Percentiles rank a stretch among this genome's conserved stretches.
These are phyloP conservation scores for Mustelus asterias DNA, from an alignment of 2,113 vertebrate species.

Conservation along the genomic window DNA sequence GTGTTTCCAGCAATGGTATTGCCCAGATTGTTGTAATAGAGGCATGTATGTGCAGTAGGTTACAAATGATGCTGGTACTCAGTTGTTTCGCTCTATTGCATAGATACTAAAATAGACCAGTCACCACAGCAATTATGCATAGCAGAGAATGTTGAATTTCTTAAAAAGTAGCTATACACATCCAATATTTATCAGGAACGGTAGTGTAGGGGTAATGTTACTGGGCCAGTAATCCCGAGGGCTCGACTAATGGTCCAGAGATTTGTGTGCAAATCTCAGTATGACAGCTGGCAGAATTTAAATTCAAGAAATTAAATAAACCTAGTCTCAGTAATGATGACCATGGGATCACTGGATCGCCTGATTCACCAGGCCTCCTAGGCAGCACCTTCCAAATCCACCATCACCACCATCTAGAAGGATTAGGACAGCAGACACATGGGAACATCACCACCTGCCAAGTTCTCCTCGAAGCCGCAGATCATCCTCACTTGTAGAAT, in stretches of 20 bases:
- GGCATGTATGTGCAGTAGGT: not conserved
- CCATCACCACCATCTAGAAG: too few relatives aligned
- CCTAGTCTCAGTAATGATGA: too few relatives aligned
- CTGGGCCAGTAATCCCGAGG: not conserved
- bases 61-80: not conserved
- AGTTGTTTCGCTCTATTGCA: not conserved
- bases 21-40: not conserved
- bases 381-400: too few relatives aligned
- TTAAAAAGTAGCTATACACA: not conserved
- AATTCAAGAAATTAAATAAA: too few relatives aligned
- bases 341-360: too few relatives aligned
- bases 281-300: not conserved
- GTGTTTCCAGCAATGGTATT: not conserved
- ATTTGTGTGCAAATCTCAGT: not conserved
- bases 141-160: not conserved
- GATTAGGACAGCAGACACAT: too few relatives aligned
- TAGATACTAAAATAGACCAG: not conserved
- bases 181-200: not conserved
- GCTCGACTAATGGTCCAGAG: not conserved
- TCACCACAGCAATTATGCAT: not conserved
- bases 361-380: too few relatives aligned
- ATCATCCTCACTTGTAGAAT: too few relatives aligned
- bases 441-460: too few relatives aligned
- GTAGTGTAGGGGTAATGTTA: not conserved
- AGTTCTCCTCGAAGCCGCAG: too few relatives aligned